Evolutionary conservation across 2,888 invertebrate genomes (phyloP).

Genomic region (Patella ulyssiponensis): DNA sequence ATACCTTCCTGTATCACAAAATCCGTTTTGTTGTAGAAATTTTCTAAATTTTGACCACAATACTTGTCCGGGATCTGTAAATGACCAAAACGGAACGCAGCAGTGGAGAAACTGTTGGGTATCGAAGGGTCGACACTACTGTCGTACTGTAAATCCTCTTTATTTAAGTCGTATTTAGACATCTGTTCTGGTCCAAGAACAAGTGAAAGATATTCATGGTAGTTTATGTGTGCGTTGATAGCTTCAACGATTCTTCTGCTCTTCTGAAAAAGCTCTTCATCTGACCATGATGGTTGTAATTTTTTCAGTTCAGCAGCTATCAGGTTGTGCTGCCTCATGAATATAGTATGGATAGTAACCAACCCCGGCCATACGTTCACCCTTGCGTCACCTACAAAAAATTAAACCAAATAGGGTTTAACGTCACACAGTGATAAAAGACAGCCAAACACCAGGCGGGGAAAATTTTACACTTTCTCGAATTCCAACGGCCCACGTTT

Average conservation of each 20-base stretch:
- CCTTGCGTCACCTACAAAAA: neutral
- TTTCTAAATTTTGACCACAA: neutral
- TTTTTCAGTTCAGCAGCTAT: neutral
- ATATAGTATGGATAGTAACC: neutral
- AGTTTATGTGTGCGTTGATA: neutral
- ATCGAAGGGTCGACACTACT: neutral
- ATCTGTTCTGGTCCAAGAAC: neutral
- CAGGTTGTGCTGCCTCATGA: neutral
- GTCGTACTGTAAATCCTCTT: neutral
- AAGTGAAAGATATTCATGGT: neutral
- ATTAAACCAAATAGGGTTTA: neutral
- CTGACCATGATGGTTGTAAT: neutral
- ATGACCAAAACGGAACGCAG: neutral
- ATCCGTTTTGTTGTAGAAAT: neutral
- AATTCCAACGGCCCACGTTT: no score
- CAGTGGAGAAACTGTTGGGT: neutral
- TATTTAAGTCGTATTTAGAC: neutral
- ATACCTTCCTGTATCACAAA: neutral
- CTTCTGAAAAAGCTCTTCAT: neutral
- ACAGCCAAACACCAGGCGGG: neutral
- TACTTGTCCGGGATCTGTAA: neutral
- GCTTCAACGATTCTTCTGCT: neutral
- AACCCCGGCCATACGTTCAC: neutral
- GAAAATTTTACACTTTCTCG: neutral
- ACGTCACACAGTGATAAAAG: neutral